These are phyloP conservation scores for Rattus rattus DNA, from an alignment of 2,113 vertebrate genomes.

Conservation along the genomic window DNA sequence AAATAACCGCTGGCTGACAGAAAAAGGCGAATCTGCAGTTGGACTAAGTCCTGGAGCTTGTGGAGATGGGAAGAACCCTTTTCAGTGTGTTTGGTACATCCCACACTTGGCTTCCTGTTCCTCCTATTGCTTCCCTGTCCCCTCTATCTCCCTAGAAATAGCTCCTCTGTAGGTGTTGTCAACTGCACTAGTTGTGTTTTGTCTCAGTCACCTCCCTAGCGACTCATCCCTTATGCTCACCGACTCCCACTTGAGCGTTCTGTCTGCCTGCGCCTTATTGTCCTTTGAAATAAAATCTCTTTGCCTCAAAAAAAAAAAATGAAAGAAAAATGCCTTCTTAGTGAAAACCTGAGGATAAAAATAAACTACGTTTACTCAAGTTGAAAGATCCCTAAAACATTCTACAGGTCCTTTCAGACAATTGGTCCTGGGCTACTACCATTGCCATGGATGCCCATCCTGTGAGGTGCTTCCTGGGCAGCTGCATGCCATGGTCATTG, in stretches of 20 bases:
- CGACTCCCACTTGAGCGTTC: constrained; percentile 64
- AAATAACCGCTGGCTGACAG: constrained; percentile 46
- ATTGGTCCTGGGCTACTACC: background rate
- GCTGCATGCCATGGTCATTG: background rate
- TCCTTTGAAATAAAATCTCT: constrained; percentile 44
- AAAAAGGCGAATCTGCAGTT: constrained; percentile 60
- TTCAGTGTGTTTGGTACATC: constrained; percentile 55
- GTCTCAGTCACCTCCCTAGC: constrained; percentile 70
- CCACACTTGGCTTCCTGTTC: constrained; percentile 79
- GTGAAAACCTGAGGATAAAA: background rate
- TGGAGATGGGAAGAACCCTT: constrained; percentile 68
- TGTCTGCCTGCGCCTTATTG: constrained; percentile 44
- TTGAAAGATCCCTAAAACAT: background rate
- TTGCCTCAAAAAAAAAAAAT: background rate
- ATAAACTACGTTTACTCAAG: background rate
- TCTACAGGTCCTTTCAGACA: constrained; percentile 11
- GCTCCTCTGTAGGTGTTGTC: constrained; percentile 76
- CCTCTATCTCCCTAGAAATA: constrained; percentile 74
- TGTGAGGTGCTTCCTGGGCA: background rate
- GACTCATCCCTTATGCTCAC: constrained; percentile 77
- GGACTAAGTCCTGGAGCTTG: constrained; percentile 36
- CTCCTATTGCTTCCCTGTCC: constrained; percentile 66
- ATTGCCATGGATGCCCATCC: background rate
- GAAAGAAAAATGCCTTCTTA: constrained; percentile 32
- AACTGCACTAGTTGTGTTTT: constrained; percentile 60